phyloP scores from a whole-genome alignment of 2,888 invertebrate species.

The Drosophila testacea region DNA sequence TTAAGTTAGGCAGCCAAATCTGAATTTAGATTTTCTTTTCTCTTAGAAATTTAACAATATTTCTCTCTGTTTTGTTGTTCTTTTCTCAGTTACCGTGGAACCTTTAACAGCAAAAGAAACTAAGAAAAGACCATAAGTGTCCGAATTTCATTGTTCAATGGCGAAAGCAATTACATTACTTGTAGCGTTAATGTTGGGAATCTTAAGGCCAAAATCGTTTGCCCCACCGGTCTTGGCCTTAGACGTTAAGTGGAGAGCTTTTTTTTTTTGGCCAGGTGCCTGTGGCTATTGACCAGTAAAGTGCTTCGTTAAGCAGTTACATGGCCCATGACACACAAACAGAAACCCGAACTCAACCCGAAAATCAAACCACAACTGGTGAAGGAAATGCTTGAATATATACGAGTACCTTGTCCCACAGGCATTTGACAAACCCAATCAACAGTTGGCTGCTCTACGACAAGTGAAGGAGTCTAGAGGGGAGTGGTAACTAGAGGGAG shows the following conservation, averaged over 20 bases:
- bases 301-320: constrained; percentile 65
- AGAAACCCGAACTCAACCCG: constrained; percentile 2
- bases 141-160: constrained; percentile 50
- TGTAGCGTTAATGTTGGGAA: constrained; percentile 25
- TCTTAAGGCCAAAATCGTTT: constrained; percentile 25
- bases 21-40: too few relatives aligned
- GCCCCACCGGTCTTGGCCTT: constrained; percentile 34
- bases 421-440: constrained; percentile 37
- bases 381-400: constrained; percentile 12
- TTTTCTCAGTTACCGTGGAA: too few relatives aligned
- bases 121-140: constrained; percentile 12
- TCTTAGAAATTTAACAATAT: too few relatives aligned
- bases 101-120: neutral
- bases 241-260: constrained; percentile 18
- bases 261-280: constrained; percentile 52
- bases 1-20: too few relatives aligned
- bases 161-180: constrained; percentile 61
- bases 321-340: constrained; percentile 32
- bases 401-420: constrained; percentile 7
- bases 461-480: neutral
- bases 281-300: constrained; percentile 58
- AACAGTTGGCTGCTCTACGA: constrained; percentile 42
- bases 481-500: neutral
- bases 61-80: too few relatives aligned
- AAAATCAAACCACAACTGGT: constrained; percentile 14